phyloP scores from a whole-genome alignment of 1,140 invertebrate species.

The Neotoxoptera formosana region DNA sequence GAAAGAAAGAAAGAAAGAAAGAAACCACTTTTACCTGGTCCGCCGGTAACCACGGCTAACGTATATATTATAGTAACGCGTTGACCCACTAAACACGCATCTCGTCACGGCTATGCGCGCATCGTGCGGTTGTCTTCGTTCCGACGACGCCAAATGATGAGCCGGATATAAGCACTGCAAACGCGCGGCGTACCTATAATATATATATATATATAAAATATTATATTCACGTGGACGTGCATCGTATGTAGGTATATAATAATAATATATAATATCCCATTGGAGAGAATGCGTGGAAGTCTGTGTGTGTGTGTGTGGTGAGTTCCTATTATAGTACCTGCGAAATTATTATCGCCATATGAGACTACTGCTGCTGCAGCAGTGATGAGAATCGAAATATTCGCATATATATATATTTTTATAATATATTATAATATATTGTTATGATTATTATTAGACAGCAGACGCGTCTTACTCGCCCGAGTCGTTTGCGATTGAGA shows the following conservation, averaged over 20 bases:
- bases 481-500: neutral
- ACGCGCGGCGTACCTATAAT: neutral
- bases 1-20: constrained; percentile 1
- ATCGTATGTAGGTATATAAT: no score
- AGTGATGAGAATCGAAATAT: neutral
- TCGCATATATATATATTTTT: neutral
- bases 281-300: no score
- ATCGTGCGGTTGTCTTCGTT: constrained; percentile 40
- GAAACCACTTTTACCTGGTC: constrained; percentile 55
- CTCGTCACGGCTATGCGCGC: constrained; percentile 42
- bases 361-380: no score
- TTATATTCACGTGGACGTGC: no score
- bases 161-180: constrained; percentile 35
- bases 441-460: neutral
- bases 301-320: neutral
- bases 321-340: neutral
- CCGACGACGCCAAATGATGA: neutral
- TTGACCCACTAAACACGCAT: constrained; percentile 51
- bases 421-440: no score
- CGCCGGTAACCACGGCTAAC: constrained; percentile 7
- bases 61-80: constrained; percentile 17
- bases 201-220: neutral
- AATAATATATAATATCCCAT: no score
- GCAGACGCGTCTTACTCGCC: neutral
- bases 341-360: neutral